A percentile compares a stretch with the other conserved stretches of the same genome.
Conservation (phyloP, 2,113 vertebrate species). For the Brienomyrus brachyistius region DNA sequence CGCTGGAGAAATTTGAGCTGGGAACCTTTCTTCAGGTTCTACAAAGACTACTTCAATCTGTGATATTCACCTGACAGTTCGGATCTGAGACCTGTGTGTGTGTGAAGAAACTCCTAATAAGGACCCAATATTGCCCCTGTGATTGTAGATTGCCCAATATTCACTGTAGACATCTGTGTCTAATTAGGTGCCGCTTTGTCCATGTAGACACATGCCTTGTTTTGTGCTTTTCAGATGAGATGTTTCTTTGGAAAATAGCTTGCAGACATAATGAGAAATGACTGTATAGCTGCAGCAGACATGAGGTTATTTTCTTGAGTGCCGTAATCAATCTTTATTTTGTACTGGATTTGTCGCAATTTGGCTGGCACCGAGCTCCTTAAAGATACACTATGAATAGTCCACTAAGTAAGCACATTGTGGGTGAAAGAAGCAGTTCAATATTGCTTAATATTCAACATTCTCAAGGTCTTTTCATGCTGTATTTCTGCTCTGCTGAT, state of each 20-base stretch:
- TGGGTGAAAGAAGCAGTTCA: slow-evolving; percentile 2
- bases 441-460: background rate
- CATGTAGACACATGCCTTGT: background rate
- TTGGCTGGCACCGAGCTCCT: background rate
- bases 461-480: background rate
- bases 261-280: slow-evolving; percentile 18
- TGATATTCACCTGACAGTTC: background rate
- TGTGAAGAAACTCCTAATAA: background rate
- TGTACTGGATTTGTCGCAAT: background rate
- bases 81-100: background rate
- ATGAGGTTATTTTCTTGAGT: slow-evolving; percentile 11
- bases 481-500: background rate
- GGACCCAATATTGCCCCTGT: background rate
- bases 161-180: background rate
- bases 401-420: background rate
- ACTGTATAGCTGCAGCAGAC: slow-evolving; percentile 5
- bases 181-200: slow-evolving; percentile 4
- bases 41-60: background rate
- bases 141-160: background rate
- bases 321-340: slow-evolving; percentile 22
- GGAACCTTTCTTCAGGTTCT: background rate
- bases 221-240: slow-evolving; percentile 2
- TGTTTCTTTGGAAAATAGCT: slow-evolving; percentile 12
- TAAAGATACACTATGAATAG: background rate
- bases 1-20: background rate